phyloP scores from a whole-genome alignment of 2,888 invertebrate species.

The Ophioninae sp. region DNA sequence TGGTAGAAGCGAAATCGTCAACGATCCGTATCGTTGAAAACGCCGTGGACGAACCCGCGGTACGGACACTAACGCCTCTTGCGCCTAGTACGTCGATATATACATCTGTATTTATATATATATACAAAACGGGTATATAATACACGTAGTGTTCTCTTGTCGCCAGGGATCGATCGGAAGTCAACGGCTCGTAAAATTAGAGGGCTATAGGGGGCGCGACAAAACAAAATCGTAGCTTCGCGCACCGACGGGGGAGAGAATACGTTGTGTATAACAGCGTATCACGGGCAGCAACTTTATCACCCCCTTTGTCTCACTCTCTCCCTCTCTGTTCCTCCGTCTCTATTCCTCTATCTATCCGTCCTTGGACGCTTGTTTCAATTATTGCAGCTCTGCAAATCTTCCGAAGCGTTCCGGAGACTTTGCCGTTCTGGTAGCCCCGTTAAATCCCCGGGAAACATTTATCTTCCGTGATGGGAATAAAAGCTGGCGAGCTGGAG shows the following conservation, averaged over 20 bases:
- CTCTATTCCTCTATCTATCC: constrained; percentile 7
- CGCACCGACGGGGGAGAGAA: constrained; percentile 41
- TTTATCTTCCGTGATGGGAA: constrained; percentile 54
- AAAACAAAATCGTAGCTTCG: constrained; percentile 68
- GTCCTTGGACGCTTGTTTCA: constrained; percentile 61
- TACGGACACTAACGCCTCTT: constrained; percentile 53
- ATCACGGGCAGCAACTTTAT: constrained; percentile 45
- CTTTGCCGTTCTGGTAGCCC: constrained; percentile 34
- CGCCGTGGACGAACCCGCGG: constrained; percentile 53
- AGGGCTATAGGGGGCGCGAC: constrained; percentile 69
- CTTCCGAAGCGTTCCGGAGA: constrained; percentile 54
- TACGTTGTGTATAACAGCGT: constrained; percentile 35
- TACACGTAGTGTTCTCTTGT: constrained; percentile 45
- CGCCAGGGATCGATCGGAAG: constrained; percentile 76
- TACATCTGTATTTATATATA: constrained; percentile 12
- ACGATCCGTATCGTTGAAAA: constrained; percentile 68
- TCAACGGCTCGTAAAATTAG: constrained; percentile 81
- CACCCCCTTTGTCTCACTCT: neutral
- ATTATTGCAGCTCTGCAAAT: constrained; percentile 64
- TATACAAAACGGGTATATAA: constrained; percentile 15
- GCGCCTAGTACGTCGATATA: constrained; percentile 1
- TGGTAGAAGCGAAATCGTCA: constrained; percentile 64
- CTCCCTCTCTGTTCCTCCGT: constrained; percentile 1
- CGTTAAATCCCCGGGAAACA: constrained; percentile 52
- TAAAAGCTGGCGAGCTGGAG: constrained; percentile 36